Conservation (phyloP, 2,113 vertebrate genomes). For the Sebastes schlegelii region DNA sequence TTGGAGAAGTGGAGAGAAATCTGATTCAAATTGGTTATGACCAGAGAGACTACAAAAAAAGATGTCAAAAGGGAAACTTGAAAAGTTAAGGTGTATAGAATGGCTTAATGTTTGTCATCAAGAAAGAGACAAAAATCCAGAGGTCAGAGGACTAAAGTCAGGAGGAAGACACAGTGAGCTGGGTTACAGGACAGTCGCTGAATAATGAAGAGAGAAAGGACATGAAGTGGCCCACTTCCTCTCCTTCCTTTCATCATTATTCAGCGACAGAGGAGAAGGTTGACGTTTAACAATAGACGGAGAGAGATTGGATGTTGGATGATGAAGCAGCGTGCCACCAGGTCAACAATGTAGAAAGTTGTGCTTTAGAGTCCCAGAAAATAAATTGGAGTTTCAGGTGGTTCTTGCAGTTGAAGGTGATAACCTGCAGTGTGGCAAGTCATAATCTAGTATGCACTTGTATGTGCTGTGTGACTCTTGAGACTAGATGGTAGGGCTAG, state of each 20-base stretch:
- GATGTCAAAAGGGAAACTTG: neutral
- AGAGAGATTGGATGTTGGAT: constrained; percentile 5
- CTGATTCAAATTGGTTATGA: neutral
- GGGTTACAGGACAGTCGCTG: constrained; percentile 10
- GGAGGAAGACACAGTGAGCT: neutral
- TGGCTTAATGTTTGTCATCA: neutral
- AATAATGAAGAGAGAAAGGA: constrained; percentile 31
- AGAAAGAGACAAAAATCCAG: constrained; percentile 1
- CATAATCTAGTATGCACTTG: neutral
- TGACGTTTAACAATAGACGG: neutral
- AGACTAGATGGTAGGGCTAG: neutral
- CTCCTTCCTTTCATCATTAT: too few relatives aligned
- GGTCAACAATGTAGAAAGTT: constrained; percentile 38
- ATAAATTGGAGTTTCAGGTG: constrained; percentile 27
- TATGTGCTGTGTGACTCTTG: neutral
- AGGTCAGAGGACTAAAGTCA: constrained; percentile 3
- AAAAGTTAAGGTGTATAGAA: neutral
- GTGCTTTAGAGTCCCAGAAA: constrained; percentile 25
- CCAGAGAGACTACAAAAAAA: neutral
- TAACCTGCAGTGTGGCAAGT: neutral
- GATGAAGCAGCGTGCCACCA: constrained; percentile 35
- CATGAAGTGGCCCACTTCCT: neutral
- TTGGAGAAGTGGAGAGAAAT: too few relatives aligned
- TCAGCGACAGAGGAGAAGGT: constrained; percentile 23
- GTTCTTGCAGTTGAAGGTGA: constrained; percentile 24